Conservation (phyloP, 2,888 invertebrate genomes). For the Oasisia sp. region DNA sequence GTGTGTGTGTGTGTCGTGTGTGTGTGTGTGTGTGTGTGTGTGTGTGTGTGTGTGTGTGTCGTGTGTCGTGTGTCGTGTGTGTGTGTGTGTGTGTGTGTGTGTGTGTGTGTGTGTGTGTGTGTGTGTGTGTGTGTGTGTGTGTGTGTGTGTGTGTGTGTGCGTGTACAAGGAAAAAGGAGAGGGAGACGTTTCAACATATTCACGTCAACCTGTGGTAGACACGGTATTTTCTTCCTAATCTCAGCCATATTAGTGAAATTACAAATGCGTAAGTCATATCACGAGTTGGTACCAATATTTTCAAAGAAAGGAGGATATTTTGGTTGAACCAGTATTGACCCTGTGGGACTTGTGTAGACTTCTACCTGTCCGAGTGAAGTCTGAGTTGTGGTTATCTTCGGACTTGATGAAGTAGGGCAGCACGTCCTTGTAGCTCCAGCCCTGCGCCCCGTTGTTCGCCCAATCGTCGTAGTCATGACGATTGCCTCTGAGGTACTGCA, state of each 20-base stretch:
- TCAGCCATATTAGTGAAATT: too few species aligned
- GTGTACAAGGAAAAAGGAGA: too few species aligned
- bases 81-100: not conserved
- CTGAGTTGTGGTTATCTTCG: slow-evolving; percentile 45
- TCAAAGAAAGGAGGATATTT: too few species aligned
- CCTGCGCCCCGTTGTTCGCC: slow-evolving; percentile 44
- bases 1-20: too few species aligned
- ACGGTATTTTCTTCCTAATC: too few species aligned
- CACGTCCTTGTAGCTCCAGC: slow-evolving; percentile 48
- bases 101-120: not conserved
- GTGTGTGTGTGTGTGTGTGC: not conserved
- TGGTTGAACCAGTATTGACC: not conserved
- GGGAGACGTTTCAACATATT: too few species aligned
- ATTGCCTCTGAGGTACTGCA: slow-evolving; percentile 46
- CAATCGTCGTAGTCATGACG: slow-evolving; percentile 47
- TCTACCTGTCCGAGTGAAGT: slow-evolving; percentile 43
- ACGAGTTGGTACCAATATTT: too few species aligned
- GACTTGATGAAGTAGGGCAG: slow-evolving; percentile 49
- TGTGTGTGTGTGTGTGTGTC: too few species aligned
- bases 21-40: too few species aligned
- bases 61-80: too few species aligned
- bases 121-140: not conserved
- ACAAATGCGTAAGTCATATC: too few species aligned
- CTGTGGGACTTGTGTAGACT: not conserved
- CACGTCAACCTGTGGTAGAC: too few species aligned